Evolutionary conservation across 2,113 vertebrate genomes (phyloP).

Genomic region (Tauraco erythrolophus): DNA sequence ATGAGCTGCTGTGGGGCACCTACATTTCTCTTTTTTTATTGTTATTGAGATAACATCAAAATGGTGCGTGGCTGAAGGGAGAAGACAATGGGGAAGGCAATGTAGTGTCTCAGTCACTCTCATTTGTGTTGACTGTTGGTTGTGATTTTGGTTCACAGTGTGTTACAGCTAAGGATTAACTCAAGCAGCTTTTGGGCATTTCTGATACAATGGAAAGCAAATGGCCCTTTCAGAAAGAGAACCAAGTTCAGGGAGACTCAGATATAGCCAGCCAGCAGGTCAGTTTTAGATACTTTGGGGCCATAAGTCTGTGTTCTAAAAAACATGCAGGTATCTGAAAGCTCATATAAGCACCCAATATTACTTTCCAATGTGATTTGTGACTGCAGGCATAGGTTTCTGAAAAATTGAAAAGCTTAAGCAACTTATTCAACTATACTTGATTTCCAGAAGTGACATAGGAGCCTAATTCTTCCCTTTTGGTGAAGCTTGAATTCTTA

Average conservation of each 20-base stretch:
- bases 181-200: neutral
- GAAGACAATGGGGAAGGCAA: neutral
- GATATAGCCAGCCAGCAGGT: neutral
- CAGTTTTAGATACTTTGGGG: neutral
- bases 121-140: rapidly evolving
- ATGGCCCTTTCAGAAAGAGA: neutral
- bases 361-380: neutral
- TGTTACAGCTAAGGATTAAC: neutral
- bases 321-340: neutral
- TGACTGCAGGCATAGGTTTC: neutral
- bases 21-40: neutral
- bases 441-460: neutral
- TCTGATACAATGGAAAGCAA: neutral
- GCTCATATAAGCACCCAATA: neutral
- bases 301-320: neutral
- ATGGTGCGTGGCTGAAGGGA: neutral
- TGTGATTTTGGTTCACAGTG: neutral
- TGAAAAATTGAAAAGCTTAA: neutral
- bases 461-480: neutral
- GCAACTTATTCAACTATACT: neutral
- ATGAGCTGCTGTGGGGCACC: conserved; percentile 19
- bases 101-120: neutral
- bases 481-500: neutral
- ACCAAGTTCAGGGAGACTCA: neutral
- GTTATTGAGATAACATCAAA: neutral